These are phyloP conservation scores for Peromyscus nudipes DNA, from an alignment of 2,797 vertebrate species.

Conservation along the genomic window DNA sequence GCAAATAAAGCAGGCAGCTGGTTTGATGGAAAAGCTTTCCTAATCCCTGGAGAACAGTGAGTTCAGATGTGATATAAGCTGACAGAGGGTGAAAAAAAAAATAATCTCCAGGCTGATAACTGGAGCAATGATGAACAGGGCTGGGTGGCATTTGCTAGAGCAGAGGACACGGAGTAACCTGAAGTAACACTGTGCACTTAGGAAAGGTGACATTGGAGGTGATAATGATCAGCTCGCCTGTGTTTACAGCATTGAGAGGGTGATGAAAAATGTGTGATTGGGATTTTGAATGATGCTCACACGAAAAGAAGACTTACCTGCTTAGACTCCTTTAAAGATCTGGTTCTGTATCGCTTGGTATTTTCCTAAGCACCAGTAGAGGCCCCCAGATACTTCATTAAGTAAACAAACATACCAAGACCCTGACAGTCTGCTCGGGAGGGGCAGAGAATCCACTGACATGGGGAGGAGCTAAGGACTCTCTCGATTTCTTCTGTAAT, in stretches of 20 bases:
- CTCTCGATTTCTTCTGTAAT: not conserved
- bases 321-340: constrained; percentile 39
- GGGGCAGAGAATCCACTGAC: not conserved
- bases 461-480: not conserved
- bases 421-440: not conserved
- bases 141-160: constrained; percentile 54
- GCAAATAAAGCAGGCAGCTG: constrained; percentile 70
- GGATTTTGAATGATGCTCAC: not conserved
- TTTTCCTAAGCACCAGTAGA: constrained; percentile 83
- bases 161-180: not conserved
- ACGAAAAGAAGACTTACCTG: not conserved
- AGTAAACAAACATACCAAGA: constrained; percentile 67
- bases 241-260: constrained; percentile 32
- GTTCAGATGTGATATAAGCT: constrained; percentile 76
- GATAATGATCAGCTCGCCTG: not conserved
- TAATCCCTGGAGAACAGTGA: constrained; percentile 68
- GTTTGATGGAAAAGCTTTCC: constrained; percentile 72
- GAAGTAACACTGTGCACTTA: not conserved
- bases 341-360: constrained; percentile 62
- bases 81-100: constrained; percentile 80
- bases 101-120: constrained; percentile 67
- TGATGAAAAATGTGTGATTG: constrained; percentile 38
- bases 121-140: constrained; percentile 38
- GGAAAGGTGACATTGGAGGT: constrained; percentile 42
- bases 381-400: constrained; percentile 82